Percentiles rank a stretch among this genome's conserved stretches.
These are phyloP conservation scores for Trichonephila clavipes DNA, from an alignment of 1,140 invertebrate species.

Conservation along the genomic window DNA sequence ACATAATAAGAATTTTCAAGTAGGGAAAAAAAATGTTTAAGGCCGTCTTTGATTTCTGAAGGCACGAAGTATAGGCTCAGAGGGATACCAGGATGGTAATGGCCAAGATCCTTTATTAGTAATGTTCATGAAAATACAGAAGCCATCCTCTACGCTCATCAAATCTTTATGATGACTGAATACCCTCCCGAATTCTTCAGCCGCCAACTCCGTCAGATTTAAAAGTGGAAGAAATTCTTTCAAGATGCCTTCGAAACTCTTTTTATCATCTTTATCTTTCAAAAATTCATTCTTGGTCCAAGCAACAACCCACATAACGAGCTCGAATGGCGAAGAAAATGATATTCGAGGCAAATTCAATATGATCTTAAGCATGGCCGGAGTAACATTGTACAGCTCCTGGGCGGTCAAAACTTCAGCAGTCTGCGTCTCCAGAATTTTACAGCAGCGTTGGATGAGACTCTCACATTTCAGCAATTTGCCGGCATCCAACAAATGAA, in stretches of 20 bases:
- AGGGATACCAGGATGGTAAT: background rate
- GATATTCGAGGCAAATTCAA: background rate
- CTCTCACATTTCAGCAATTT: background rate
- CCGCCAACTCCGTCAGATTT: background rate
- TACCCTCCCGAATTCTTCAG: slow-evolving; percentile 18
- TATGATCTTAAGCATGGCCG: background rate
- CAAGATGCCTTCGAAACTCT: background rate
- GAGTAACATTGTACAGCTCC: background rate
- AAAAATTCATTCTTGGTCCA: background rate
- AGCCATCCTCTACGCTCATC: background rate
- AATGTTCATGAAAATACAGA: slow-evolving; percentile 48
- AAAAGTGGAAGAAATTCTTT: background rate
- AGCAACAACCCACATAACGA: slow-evolving; percentile 15
- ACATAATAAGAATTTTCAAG: no score
- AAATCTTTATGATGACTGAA: background rate
- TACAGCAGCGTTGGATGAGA: background rate
- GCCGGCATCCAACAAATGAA: background rate
- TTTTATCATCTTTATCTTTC: background rate
- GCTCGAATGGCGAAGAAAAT: background rate
- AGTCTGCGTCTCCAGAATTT: slow-evolving; percentile 4
- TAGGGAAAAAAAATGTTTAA: no score
- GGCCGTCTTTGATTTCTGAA: background rate
- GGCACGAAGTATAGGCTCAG: background rate
- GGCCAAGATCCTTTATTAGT: background rate
- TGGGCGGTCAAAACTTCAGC: background rate